Percentiles rank a stretch among this genome's conserved stretches.
These are phyloP conservation scores for Caranx ignobilis DNA, from an alignment of 2,113 vertebrate species.

Conservation along the genomic window DNA sequence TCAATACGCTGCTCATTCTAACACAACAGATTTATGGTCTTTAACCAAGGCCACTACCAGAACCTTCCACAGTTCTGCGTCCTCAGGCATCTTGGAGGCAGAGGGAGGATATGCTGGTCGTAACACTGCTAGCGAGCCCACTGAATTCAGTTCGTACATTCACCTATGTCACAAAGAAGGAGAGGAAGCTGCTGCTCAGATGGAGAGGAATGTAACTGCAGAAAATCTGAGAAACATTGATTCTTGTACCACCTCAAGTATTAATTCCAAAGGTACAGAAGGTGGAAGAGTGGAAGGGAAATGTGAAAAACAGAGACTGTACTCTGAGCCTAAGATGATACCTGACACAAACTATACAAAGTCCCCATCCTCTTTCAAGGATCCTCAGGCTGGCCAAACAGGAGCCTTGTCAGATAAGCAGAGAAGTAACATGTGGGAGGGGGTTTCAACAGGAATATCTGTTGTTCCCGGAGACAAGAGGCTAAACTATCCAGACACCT, in stretches of 20 bases:
- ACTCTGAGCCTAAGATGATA: conserved; percentile 67
- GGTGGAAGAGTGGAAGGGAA: conserved; percentile 29
- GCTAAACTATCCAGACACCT: conserved; percentile 60
- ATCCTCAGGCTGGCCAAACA: conserved; percentile 44
- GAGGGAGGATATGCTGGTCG: conserved; percentile 40
- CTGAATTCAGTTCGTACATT: conserved; percentile 72
- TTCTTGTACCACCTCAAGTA: conserved; percentile 38
- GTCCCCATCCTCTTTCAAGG: conserved; percentile 58
- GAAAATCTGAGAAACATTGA: conserved; percentile 61
- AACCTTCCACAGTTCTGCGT: conserved; percentile 63
- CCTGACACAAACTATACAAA: conserved; percentile 61
- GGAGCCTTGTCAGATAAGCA: conserved; percentile 56
- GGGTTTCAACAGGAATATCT: conserved; percentile 44
- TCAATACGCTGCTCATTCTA: conserved; percentile 67
- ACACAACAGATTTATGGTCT: conserved; percentile 67
- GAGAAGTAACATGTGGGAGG: conserved; percentile 61
- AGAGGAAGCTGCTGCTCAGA: conserved; percentile 47
- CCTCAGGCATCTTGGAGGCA: conserved; percentile 55
- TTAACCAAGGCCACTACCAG: conserved; percentile 74
- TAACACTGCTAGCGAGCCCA: conserved; percentile 40
- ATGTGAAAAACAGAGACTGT: conserved; percentile 58
- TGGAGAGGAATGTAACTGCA: conserved; percentile 36
- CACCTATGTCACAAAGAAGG: conserved; percentile 73
- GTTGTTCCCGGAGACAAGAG: conserved; percentile 51
- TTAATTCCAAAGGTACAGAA: conserved; percentile 44